Evolutionary conservation across 2,113 vertebrate species (phyloP).

Genomic region (Rhizomys pruinosus): DNA sequence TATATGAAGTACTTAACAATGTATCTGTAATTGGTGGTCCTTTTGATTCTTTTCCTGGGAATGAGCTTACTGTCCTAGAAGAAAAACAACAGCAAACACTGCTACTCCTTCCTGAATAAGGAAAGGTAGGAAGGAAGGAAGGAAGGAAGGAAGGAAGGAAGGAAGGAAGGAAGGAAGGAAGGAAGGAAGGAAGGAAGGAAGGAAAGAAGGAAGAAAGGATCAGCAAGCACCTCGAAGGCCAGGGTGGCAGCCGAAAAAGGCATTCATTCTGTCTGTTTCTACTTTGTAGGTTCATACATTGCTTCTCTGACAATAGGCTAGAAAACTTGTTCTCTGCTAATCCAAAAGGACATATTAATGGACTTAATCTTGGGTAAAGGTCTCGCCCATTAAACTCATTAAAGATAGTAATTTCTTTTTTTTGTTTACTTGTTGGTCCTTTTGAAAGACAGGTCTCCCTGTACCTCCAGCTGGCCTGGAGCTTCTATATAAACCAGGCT

Average conservation of each 20-base stretch:
- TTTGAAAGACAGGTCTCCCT: too few relatives aligned
- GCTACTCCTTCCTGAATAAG: not conserved
- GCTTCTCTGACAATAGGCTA: not conserved
- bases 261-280: not conserved
- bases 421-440: too few relatives aligned
- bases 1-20: not conserved
- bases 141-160: not conserved
- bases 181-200: not conserved
- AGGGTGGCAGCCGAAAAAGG: not conserved
- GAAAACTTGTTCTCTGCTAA: not conserved
- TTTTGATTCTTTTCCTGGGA: conserved; percentile 32
- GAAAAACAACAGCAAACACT: conserved; percentile 23
- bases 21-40: not conserved
- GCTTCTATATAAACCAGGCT: too few relatives aligned
- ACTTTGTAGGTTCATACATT: not conserved
- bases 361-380: not conserved
- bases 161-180: not conserved
- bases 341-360: not conserved
- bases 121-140: not conserved
- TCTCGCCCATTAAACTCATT: not conserved
- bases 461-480: too few relatives aligned
- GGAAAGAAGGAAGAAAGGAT: not conserved
- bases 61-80: not conserved
- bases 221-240: not conserved
- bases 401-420: not conserved